Percentiles rank a stretch among this genome's conserved stretches.
Conservation (phyloP, 2,113 vertebrate species). For the Hassar affinis region DNA sequence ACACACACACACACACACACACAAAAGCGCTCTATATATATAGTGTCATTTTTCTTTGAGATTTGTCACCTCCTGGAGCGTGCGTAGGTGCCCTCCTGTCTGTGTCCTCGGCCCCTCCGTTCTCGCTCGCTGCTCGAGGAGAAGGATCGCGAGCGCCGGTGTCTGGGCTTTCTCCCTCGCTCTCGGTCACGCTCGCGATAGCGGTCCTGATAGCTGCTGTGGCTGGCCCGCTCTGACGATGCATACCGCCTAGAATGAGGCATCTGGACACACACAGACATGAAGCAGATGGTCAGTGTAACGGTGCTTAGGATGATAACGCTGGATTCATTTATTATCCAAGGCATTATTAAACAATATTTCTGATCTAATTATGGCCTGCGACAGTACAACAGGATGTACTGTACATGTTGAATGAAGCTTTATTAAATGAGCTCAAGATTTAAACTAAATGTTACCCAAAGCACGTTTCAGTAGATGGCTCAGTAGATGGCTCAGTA, state of each 20-base stretch:
- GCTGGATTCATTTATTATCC: background rate
- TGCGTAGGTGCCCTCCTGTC: conserved; percentile 67
- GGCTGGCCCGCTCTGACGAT: conserved; percentile 91
- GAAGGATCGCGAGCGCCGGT: conserved; percentile 83
- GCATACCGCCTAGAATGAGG: conserved; percentile 89
- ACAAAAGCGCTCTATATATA: background rate
- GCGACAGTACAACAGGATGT: background rate
- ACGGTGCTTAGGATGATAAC: background rate
- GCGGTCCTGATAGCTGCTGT: conserved; percentile 87
- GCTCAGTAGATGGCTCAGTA: too few species aligned
- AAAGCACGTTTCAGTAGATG: background rate
- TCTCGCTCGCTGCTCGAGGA: conserved; percentile 80
- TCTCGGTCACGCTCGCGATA: conserved; percentile 86
- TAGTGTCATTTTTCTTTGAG: background rate
- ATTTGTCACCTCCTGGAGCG: conserved; percentile 69
- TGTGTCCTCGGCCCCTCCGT: conserved; percentile 61
- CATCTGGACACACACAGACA: conserved; percentile 74
- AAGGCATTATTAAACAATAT: background rate
- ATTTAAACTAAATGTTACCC: background rate
- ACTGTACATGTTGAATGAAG: background rate
- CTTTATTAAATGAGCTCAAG: background rate
- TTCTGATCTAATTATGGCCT: background rate
- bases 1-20: too few species aligned
- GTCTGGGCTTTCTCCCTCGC: conserved; percentile 82
- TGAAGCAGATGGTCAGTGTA: background rate